A percentile compares a stretch with the other conserved stretches of the same genome.
These are phyloP conservation scores for Caenorhabditis sp. DNA, from an alignment of 2,888 invertebrate species.

Conservation along the genomic window DNA sequence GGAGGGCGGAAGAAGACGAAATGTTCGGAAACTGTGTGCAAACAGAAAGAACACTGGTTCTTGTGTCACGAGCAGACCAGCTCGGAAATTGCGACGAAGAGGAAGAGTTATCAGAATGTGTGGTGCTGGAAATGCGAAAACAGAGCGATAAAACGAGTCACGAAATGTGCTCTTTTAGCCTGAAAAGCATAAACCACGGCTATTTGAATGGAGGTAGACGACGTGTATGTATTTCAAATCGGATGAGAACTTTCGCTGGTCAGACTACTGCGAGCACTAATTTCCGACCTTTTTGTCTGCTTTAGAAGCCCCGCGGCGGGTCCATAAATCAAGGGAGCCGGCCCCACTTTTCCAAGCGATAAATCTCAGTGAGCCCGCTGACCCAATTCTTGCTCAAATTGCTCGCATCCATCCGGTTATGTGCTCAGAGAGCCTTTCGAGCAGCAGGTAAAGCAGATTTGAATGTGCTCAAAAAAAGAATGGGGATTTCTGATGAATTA, in stretches of 20 bases:
- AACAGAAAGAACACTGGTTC: constrained; percentile 11
- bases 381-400: neutral
- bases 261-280: neutral
- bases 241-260: neutral
- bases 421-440: no score
- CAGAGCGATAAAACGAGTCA: neutral
- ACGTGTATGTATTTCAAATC: neutral
- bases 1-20: neutral
- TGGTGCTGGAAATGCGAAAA: neutral
- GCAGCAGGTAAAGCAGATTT: no score
- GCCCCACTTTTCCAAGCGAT: neutral
- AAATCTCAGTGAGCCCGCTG: no score
- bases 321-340: neutral
- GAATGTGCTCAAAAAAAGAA: no score
- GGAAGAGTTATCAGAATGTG: no score
- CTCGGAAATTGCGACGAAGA: neutral
- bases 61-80: neutral
- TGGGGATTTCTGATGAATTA: no score
- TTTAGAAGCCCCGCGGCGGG: neutral
- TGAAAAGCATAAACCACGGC: neutral
- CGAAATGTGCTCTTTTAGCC: neutral
- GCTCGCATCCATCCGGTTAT: neutral
- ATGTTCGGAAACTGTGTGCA: neutral
- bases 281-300: no score
- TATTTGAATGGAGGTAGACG: neutral